Percentiles rank a stretch among this genome's conserved stretches.
These are phyloP conservation scores for Drosophila dives DNA, from an alignment of 2,888 invertebrate genomes.

Conservation along the genomic window DNA sequence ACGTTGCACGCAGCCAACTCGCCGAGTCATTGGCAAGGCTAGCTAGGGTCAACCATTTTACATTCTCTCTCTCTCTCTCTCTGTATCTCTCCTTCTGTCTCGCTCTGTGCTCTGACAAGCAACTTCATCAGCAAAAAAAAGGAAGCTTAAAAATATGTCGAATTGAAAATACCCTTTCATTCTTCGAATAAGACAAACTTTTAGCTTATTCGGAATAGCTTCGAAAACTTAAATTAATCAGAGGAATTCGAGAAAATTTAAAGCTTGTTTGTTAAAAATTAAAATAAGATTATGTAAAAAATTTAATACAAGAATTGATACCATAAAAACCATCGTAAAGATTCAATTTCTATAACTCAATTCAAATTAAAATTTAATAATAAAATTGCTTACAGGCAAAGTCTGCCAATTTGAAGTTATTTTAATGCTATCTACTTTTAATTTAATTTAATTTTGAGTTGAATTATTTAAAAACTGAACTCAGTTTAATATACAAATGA, in stretches of 20 bases:
- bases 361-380: background rate
- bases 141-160: background rate
- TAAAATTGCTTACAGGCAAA: background rate
- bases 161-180: background rate
- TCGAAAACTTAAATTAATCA: background rate
- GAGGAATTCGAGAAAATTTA: background rate
- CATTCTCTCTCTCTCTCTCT: background rate
- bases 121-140: conserved; percentile 29
- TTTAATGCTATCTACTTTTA: background rate
- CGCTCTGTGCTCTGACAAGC: conserved; percentile 8
- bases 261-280: background rate
- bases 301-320: background rate
- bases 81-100: background rate
- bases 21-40: conserved; percentile 44
- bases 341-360: background rate
- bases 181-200: fast-evolving
- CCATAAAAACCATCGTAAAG: background rate
- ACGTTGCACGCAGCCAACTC: conserved; percentile 52
- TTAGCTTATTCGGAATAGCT: background rate
- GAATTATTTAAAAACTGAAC: background rate
- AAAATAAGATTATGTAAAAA: background rate
- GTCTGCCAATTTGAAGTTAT: background rate
- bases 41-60: conserved; percentile 51
- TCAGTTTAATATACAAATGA: background rate
- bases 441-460: background rate